Base-by-base conservation (phyloP, 2,797 vertebrate genomes). In the Siniperca undulata region DNA sequence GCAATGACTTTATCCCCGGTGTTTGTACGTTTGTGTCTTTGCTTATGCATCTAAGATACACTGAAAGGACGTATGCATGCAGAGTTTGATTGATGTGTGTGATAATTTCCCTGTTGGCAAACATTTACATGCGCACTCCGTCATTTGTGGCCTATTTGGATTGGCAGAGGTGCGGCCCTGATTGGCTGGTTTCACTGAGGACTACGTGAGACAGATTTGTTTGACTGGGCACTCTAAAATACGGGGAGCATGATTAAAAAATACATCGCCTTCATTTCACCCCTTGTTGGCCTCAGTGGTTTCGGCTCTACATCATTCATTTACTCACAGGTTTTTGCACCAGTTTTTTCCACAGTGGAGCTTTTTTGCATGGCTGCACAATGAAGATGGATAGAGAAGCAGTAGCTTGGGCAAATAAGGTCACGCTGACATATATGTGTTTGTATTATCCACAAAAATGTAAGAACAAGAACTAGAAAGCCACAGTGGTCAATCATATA, bases 61-160 rank as follows among this genome's bases (percentile, higher is more conserved):
- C 77, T 80, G 67, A 62, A 48, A 78, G 74, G 80, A 86, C 46
- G 10, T 60, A 64, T 89, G 81, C 84, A 82, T 56, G 76, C 82
- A 74, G 34, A 74, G 65, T 71, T 80, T 90, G 87, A 91, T 83
- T 88, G 83, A 92, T 89, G 83, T 81, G 66, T 89, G 83, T 56
- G 84, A 89, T 92, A 84, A 93, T 93, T 93, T 91, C 85, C 86
- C 75, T 68, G 81, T 90, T 94, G 93, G 92, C 92, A 92, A 88
- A 91, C 88, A 84, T 92, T 89, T 90, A 81, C 82, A 87, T 80
- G 69, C 12, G 8, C 80, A 86, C 86, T 91, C 91, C 77, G 73
- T 93, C 91, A 93, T 93, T 89, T 91, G 85, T 79, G 82, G 88
- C 81, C 77, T 92, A 90, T 95, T 95, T 94, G 83, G 86, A 91